Conservation (phyloP, 2,113 vertebrate species). For the Gymnarchus niloticus region DNA sequence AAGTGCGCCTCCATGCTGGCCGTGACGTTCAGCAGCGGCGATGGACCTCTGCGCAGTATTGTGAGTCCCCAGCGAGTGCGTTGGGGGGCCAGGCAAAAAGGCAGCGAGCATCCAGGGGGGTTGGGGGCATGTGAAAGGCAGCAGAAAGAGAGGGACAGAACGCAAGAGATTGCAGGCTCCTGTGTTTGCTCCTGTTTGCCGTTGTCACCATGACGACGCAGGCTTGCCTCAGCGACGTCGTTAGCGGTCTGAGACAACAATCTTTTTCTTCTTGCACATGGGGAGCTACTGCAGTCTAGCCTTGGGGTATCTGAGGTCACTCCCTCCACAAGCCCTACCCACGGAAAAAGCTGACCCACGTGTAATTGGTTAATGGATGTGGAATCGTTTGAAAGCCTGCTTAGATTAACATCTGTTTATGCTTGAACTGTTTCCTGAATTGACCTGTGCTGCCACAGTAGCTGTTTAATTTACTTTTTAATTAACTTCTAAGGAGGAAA, state of each 20-base stretch:
- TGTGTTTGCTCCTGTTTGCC: slow-evolving; percentile 51
- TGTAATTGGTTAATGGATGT: not conserved
- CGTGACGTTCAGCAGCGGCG: slow-evolving; percentile 91
- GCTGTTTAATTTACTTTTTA: slow-evolving; percentile 4
- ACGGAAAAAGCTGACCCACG: not conserved
- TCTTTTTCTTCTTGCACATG: slow-evolving; percentile 17
- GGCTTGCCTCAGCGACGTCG: slow-evolving; percentile 33
- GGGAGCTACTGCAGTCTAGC: not conserved
- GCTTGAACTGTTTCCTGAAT: not conserved
- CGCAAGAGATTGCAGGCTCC: not conserved
- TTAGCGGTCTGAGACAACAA: not conserved
- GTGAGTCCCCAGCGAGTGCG: slow-evolving; percentile 71
- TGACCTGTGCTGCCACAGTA: not conserved
- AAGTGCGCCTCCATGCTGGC: slow-evolving; percentile 95
- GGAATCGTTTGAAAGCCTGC: not conserved
- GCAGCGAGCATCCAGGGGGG: not conserved
- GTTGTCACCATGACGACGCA: slow-evolving; percentile 43
- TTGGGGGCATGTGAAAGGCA: not conserved
- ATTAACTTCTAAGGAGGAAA: not conserved
- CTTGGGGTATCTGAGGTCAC: slow-evolving; percentile 3
- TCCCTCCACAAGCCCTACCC: not conserved
- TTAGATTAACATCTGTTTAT: slow-evolving; percentile 4
- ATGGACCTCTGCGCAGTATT: slow-evolving; percentile 78
- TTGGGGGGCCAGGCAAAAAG: not conserved
- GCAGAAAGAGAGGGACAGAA: not conserved